Evolutionary conservation across 2,113 vertebrate species (phyloP).

Genomic region (Nymphicus hollandicus): DNA sequence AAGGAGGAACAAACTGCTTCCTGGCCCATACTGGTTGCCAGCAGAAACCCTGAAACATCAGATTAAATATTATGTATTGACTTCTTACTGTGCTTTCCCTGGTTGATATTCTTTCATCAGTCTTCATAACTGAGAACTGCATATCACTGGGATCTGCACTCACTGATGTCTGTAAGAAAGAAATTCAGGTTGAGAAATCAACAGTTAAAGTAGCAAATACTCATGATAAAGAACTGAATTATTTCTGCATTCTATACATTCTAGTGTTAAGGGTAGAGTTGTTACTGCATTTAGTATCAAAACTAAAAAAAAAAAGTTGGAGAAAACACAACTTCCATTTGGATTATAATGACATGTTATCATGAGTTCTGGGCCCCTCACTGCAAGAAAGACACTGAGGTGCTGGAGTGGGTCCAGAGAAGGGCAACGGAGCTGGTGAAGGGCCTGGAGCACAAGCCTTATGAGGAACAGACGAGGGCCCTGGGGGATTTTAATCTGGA

Average conservation of each 20-base stretch:
- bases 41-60: not conserved
- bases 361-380: not conserved
- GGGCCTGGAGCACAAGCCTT: not conserved
- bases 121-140: constrained; percentile 91
- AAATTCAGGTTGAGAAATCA: not conserved
- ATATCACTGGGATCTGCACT: constrained; percentile 86
- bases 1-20: not conserved
- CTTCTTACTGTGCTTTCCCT: constrained; percentile 87
- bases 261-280: not conserved
- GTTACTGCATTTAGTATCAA: not conserved
- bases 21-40: not conserved
- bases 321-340: not conserved
- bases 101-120: constrained; percentile 81
- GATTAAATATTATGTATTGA: not conserved
- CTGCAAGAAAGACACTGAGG: not conserved
- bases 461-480: not conserved
- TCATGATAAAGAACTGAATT: not conserved
- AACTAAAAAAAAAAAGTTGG: not conserved
- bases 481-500: not conserved
- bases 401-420: not conserved
- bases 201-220: not conserved
- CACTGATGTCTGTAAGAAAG: constrained; percentile 77
- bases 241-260: not conserved
- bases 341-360: not conserved
- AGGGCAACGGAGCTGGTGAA: not conserved